Conservation (phyloP, 1,140 invertebrate genomes). For the Protaetia brevitarsis region DNA sequence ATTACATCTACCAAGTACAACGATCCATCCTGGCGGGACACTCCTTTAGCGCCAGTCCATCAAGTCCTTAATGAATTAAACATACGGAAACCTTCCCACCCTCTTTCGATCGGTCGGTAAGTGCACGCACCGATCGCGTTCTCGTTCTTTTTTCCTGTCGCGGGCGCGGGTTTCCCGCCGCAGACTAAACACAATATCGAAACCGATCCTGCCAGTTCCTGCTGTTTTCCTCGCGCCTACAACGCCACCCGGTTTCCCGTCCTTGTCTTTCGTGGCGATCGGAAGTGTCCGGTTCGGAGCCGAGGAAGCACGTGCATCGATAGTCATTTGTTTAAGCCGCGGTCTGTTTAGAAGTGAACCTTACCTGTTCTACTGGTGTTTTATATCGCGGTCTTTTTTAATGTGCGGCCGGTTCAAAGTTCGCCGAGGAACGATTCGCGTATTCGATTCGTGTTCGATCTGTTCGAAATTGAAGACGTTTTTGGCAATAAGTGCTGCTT, state of each 20-base stretch:
- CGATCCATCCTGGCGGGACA: background rate
- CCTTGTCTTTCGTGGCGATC: background rate
- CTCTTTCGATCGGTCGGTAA: background rate
- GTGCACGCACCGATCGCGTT: background rate
- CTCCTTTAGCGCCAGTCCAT: background rate
- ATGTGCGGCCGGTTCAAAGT: background rate
- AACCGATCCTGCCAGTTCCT: background rate
- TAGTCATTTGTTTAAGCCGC: slow-evolving; percentile 11
- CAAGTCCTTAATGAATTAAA: slow-evolving; percentile 3
- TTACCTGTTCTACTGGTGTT: slow-evolving; percentile 7
- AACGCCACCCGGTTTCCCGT: background rate
- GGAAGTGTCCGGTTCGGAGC: slow-evolving; percentile 8
- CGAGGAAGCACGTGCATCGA: slow-evolving; percentile 12
- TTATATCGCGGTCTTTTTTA: background rate
- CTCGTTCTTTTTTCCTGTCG: slow-evolving; percentile 2
- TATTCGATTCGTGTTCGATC: no score
- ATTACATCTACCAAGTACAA: background rate
- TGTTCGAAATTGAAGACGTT: no score
- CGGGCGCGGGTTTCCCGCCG: background rate
- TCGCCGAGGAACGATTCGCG: background rate
- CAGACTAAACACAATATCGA: slow-evolving; percentile 5
- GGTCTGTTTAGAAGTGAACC: slow-evolving; percentile 3
- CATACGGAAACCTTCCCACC: background rate
- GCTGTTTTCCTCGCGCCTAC: background rate
- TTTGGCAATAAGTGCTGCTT: no score